Evolutionary conservation across 1,140 invertebrate genomes (phyloP).

Genomic region (Macrobrachium rosenbergii): DNA sequence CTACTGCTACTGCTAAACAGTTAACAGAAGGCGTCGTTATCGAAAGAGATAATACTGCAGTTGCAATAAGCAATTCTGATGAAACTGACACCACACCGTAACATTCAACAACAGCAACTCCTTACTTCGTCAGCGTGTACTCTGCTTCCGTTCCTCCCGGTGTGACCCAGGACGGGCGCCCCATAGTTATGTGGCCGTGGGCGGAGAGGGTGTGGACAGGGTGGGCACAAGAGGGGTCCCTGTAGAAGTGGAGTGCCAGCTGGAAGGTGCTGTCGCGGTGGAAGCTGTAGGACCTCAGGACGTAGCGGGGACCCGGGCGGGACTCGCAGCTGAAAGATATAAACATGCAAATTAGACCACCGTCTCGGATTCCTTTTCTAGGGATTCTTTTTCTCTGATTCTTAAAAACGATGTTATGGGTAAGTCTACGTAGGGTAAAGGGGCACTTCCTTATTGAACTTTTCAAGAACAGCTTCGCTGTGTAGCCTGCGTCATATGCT

Average conservation of each 20-base stretch:
- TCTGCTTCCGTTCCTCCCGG: slow-evolving; percentile 40
- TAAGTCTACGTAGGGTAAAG: background rate
- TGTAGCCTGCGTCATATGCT: no score
- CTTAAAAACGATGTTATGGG: background rate
- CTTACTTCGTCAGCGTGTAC: slow-evolving; percentile 38
- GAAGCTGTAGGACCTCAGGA: slow-evolving; percentile 47
- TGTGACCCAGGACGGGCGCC: slow-evolving; percentile 52
- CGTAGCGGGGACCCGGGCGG: slow-evolving; percentile 39
- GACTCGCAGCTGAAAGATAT: slow-evolving; percentile 41
- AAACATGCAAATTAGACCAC: background rate
- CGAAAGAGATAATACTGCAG: no score
- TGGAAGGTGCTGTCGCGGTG: slow-evolving; percentile 30
- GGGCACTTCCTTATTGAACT: no score
- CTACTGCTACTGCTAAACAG: no score
- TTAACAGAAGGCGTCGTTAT: no score
- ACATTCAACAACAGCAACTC: no score
- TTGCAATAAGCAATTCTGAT: no score
- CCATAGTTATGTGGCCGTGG: slow-evolving; percentile 33
- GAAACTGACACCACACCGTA: no score
- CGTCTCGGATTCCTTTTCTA: background rate
- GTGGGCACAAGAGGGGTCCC: slow-evolving; percentile 44
- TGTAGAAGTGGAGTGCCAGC: slow-evolving; percentile 25
- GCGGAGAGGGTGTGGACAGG: slow-evolving; percentile 44
- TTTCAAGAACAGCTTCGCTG: no score
- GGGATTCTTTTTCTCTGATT: background rate